Conservation (phyloP, 2,113 vertebrate species). For the Psammodynastes pulverulentus region DNA sequence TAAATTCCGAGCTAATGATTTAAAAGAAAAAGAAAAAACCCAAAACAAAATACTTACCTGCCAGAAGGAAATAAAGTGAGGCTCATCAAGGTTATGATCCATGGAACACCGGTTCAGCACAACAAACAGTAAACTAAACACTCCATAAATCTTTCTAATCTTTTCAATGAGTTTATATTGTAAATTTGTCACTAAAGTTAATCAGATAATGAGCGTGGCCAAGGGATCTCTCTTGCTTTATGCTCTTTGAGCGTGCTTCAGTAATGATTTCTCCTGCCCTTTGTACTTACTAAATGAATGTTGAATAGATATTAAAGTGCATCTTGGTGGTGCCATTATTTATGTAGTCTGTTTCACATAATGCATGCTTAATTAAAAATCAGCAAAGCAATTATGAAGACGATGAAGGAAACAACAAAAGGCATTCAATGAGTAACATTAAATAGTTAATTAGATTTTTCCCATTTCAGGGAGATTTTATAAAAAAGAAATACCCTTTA, state of each 20-base stretch:
- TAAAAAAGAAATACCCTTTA: conserved; percentile 30
- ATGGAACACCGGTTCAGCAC: neutral
- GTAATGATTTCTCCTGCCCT: conserved; percentile 59
- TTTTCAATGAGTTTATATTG: conserved; percentile 28
- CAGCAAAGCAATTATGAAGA: conserved; percentile 51
- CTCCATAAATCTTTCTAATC: conserved; percentile 36
- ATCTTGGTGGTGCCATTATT: conserved; percentile 54
- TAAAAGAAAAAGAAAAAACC: conserved; percentile 5
- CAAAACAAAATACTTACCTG: conserved; percentile 25
- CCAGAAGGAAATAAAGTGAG: conserved; percentile 38
- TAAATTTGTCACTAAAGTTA: conserved; percentile 44
- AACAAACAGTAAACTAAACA: conserved; percentile 32
- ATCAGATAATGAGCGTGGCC: conserved; percentile 40
- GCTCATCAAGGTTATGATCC: conserved; percentile 22
- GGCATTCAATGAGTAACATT: conserved; percentile 40
- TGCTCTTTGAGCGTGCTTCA: conserved; percentile 39
- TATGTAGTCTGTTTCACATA: conserved; percentile 55
- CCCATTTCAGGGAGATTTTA: conserved; percentile 11
- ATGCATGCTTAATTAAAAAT: conserved; percentile 64
- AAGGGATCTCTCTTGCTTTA: conserved; percentile 47
- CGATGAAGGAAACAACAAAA: conserved; percentile 61
- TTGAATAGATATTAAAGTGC: conserved; percentile 57
- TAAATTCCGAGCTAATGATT: neutral
- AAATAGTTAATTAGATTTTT: conserved; percentile 54
- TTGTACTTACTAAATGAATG: conserved; percentile 57